Percentiles rank a stretch among this genome's conserved stretches.
These are phyloP conservation scores for Apodemia duryi DNA, from an alignment of 2,888 invertebrate species.

Conservation along the genomic window DNA sequence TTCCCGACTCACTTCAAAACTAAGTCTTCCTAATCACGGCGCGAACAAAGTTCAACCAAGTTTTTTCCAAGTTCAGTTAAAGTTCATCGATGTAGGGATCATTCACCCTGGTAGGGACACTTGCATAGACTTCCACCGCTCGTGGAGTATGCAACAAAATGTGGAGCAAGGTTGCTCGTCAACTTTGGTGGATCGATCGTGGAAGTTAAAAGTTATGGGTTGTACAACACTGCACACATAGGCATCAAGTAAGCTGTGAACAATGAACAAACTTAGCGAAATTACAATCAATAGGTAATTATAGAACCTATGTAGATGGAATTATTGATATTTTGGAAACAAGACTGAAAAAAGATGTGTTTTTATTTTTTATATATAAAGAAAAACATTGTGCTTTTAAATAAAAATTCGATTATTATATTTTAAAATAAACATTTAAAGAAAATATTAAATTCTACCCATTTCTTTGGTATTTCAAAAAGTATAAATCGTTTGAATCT, in stretches of 20 bases:
- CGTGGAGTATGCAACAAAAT: constrained; percentile 71
- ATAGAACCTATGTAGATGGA: too few species aligned
- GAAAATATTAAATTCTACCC: too few species aligned
- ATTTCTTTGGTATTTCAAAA: too few species aligned
- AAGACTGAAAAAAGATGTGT: too few species aligned
- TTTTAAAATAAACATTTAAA: too few species aligned
- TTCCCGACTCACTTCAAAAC: constrained; percentile 75
- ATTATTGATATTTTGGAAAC: too few species aligned
- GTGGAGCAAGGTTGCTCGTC: constrained; percentile 75
- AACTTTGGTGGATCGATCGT: constrained; percentile 74
- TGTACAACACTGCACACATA: constrained; percentile 9
- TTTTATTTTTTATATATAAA: too few species aligned
- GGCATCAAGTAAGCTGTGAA: constrained; percentile 15
- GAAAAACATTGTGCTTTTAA: too few species aligned
- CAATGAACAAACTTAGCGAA: too few species aligned
- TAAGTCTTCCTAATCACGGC: constrained; percentile 79
- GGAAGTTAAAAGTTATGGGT: constrained; percentile 64
- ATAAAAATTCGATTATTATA: too few species aligned
- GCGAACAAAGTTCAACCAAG: constrained; percentile 69
- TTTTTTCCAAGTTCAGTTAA: constrained; percentile 77
- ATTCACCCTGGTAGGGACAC: constrained; percentile 76
- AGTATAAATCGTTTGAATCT: too few species aligned
- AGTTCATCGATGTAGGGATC: constrained; percentile 77
- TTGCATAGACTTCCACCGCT: constrained; percentile 67
- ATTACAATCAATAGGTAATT: too few species aligned